Base-by-base conservation (phyloP, 92 coral and sea anemone genomes). In the Nematostella vectensis region DNA sequence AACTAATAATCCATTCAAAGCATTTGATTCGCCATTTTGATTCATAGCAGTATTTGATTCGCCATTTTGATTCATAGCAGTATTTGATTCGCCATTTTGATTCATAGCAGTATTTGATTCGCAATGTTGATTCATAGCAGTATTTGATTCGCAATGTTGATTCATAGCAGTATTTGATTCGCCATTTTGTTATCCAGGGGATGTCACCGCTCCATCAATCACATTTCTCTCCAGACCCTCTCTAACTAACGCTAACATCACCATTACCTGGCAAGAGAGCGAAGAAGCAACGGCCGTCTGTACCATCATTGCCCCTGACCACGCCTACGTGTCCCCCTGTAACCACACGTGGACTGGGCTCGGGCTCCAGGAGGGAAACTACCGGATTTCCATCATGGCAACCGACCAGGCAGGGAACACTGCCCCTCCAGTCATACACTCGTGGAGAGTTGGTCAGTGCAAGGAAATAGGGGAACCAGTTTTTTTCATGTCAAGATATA, bases 371-470 rank as follows among this genome's bases (percentile, higher is more conserved):
- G 74, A 73, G 52, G 96, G 96, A 19, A 56, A 33, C 53, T 61
- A 87, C 58, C 72, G 72, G 38, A 68, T 87, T 36, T 63, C 62
- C 21, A 82, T 87, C 26, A 74, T 69, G 55, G 70, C 73, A 21
- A 83, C 85, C 2, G 96, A 87, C 50, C 57, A 57, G 29, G 73
- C 81, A 23, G 96, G 96, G 37, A 87, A 87, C 82, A 54, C 76
- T n/a, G 89, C 84, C 9, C 67, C 70, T 6, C 78, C 89, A 2
- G 71, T 67, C 18, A 65, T 66, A 55, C 91, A 74, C 65, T 73
- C 82, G 20, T 87, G 89, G 85, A 65, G 63, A 61, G 96, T 87
- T 1, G 96, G 96, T 82, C 57, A 29, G 96, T n/a, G n/a, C n/a
- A n/a, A n/a, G n/a, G n/a, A n/a, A n/a, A n/a, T n/a, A 29, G 48